Evolutionary conservation across 2,113 vertebrate genomes (phyloP).

Genomic region (Hyaena hyaena): DNA sequence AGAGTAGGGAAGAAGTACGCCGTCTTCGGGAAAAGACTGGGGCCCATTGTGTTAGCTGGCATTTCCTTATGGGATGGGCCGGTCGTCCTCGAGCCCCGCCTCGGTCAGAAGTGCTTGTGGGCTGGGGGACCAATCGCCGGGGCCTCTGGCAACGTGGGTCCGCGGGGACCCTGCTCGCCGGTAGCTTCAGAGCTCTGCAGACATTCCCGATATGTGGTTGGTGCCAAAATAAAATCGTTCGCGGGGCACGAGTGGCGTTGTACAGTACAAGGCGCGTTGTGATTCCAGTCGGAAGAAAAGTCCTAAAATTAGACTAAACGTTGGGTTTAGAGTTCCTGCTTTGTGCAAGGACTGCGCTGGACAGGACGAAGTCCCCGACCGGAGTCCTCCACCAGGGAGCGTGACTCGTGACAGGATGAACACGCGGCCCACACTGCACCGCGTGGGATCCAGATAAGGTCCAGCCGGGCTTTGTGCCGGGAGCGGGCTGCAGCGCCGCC

Average conservation of each 20-base stretch:
- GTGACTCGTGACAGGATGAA: not conserved
- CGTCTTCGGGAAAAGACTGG: not conserved
- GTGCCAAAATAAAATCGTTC: not conserved
- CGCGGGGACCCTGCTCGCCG: too few species aligned
- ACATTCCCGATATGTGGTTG: not conserved
- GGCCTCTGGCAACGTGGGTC: not conserved
- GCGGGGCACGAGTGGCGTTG: not conserved
- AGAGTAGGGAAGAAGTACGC: not conserved
- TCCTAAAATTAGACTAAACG: not conserved
- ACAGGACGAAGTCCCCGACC: too few species aligned
- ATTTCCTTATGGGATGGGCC: not conserved
- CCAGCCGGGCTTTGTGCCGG: not conserved
- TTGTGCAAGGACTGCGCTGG: not conserved
- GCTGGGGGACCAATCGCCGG: not conserved
- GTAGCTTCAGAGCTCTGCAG: not conserved
- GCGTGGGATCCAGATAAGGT: rapidly evolving
- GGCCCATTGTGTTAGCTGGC: rapidly evolving
- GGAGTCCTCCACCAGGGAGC: not conserved
- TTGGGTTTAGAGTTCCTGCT: not conserved
- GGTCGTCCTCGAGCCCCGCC: not conserved
- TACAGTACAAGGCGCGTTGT: not conserved
- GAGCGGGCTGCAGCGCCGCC: not conserved
- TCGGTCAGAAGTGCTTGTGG: not conserved
- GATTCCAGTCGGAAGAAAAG: not conserved
- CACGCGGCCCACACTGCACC: rapidly evolving